phyloP scores from a whole-genome alignment of 2,888 invertebrate species.

The Drosophila dives region DNA sequence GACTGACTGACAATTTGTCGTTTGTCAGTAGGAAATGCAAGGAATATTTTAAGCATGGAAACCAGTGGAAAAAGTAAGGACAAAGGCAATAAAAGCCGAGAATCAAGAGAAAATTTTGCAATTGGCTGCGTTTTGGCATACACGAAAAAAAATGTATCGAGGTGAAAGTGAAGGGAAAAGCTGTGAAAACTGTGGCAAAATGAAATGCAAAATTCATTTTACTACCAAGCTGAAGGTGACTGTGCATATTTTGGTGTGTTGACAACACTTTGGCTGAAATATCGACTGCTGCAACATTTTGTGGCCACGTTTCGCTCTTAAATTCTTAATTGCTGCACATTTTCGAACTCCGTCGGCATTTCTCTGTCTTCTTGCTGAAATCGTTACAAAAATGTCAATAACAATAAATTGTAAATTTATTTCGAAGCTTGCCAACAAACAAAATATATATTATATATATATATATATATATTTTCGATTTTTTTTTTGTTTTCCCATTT shows the following conservation, averaged over 20 bases:
- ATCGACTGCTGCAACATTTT: conserved; percentile 31
- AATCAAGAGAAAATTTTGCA: conserved; percentile 48
- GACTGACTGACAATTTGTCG: conserved; percentile 62
- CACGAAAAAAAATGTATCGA: conserved; percentile 48
- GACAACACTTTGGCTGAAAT: conserved; percentile 55
- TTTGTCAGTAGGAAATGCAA: conserved; percentile 79
- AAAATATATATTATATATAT: conserved; percentile 38
- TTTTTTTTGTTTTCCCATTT: conserved; percentile 8
- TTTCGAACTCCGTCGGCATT: neutral
- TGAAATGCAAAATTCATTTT: conserved; percentile 55
- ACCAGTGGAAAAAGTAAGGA: conserved; percentile 5
- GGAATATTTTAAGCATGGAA: conserved; percentile 69
- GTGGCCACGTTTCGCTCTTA: conserved; percentile 59
- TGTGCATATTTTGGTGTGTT: conserved; percentile 52
- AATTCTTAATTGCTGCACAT: conserved; percentile 70
- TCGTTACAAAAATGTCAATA: conserved; percentile 73
- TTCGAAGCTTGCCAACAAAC: conserved; percentile 39
- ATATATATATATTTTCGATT: conserved; percentile 48
- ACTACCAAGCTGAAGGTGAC: conserved; percentile 14
- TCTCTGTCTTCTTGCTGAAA: neutral
- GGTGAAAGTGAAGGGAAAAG: conserved; percentile 46
- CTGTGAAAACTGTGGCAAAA: conserved; percentile 16
- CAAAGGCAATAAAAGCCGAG: conserved; percentile 9
- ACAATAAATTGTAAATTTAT: conserved; percentile 77
- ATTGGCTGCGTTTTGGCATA: conserved; percentile 62